A percentile compares a stretch with the other conserved stretches of the same genome.
Conservation (phyloP, 2,888 invertebrate species). For the Caenorhabditis macrosperma region DNA sequence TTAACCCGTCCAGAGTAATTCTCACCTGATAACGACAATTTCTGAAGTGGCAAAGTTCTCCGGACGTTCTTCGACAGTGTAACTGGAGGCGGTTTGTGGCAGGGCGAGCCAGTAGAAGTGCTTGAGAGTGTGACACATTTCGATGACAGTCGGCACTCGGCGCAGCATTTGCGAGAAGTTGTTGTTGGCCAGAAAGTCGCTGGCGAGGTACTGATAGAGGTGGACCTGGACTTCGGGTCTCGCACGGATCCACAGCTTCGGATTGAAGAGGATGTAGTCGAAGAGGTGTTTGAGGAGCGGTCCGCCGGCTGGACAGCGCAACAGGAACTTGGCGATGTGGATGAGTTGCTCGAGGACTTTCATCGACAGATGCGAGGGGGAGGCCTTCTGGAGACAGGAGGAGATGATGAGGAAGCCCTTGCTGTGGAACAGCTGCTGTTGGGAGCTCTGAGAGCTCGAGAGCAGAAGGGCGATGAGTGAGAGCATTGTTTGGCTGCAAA, state of each 20-base stretch:
- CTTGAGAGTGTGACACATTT: slow-evolving; percentile 98
- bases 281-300: slow-evolving; percentile 87
- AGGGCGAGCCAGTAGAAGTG: slow-evolving; percentile 99
- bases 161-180: slow-evolving; percentile 85
- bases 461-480: slow-evolving; percentile 97
- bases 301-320: slow-evolving; percentile 74
- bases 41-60: slow-evolving; percentile 87
- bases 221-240: slow-evolving; percentile 85
- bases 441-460: slow-evolving; percentile 95
- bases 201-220: slow-evolving; percentile 96
- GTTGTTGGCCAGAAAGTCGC: slow-evolving; percentile 97
- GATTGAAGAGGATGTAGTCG: slow-evolving; percentile 99
- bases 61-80: slow-evolving; percentile 60
- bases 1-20: neutral
- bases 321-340: slow-evolving; percentile 80
- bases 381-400: slow-evolving; percentile 81
- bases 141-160: slow-evolving; percentile 92
- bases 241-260: slow-evolving; percentile 98
- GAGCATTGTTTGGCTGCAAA: slow-evolving; percentile 91
- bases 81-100: slow-evolving; percentile 85
- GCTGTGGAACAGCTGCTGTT: slow-evolving; percentile 99
- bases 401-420: slow-evolving; percentile 98
- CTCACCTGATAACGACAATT: slow-evolving; percentile 87
- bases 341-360: slow-evolving; percentile 76
- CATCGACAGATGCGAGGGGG: slow-evolving; percentile 72